These are phyloP conservation scores for Drosophila testacea DNA, from an alignment of 2,888 invertebrate species.

Conservation along the genomic window DNA sequence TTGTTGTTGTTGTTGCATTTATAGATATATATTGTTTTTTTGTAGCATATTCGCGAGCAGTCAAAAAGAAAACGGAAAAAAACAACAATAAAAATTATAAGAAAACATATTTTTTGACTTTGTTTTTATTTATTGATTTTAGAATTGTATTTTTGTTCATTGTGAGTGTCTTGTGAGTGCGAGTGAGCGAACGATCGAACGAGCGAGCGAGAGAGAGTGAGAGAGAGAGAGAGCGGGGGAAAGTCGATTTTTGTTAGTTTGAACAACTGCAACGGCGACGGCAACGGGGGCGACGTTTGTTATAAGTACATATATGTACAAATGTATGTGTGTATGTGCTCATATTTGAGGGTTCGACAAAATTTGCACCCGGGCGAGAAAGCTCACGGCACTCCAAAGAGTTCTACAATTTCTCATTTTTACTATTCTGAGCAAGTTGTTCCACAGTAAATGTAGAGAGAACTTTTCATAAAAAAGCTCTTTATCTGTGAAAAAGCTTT, in stretches of 20 bases:
- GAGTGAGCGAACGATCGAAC: constrained; percentile 54
- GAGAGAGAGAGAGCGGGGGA: constrained; percentile 31
- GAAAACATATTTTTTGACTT: constrained; percentile 55
- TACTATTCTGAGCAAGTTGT: too few relatives aligned
- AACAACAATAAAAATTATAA: constrained; percentile 79
- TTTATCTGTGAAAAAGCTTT: too few relatives aligned
- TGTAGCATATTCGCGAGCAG: constrained; percentile 48
- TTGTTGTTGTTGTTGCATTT: constrained; percentile 58
- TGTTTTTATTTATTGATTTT: constrained; percentile 15
- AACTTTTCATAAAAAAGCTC: too few relatives aligned
- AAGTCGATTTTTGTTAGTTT: constrained; percentile 19
- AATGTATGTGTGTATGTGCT: constrained; percentile 2
- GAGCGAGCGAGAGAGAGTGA: constrained; percentile 20
- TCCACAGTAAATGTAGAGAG: too few relatives aligned
- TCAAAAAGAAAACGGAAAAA: constrained; percentile 71
- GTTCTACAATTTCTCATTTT: too few relatives aligned
- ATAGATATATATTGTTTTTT: constrained; percentile 41
- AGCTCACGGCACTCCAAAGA: too few relatives aligned
- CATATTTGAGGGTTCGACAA: too few relatives aligned
- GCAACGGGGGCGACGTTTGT: constrained; percentile 54
- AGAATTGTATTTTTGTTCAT: constrained; percentile 35
- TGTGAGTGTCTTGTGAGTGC: constrained; percentile 59
- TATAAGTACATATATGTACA: constrained; percentile 35
- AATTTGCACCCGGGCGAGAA: too few relatives aligned
- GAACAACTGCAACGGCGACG: constrained; percentile 52